Conservation (phyloP, 2,888 invertebrate genomes). For the Eledona agricola region DNA sequence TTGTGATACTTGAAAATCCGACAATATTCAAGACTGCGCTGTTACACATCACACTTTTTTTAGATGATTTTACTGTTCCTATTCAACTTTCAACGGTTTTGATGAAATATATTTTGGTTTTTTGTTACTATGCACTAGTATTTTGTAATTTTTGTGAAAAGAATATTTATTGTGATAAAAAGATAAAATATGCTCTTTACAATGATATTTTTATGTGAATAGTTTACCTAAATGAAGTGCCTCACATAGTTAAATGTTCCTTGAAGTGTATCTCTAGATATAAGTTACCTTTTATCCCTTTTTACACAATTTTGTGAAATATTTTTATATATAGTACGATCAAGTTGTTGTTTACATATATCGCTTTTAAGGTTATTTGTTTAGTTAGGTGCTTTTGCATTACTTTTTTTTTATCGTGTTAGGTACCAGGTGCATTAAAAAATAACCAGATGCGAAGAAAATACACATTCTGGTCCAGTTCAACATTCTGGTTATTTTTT, state of each 20-base stretch:
- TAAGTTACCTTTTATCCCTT: conserved; percentile 46
- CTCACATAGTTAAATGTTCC: conserved; percentile 53
- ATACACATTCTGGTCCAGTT: neutral
- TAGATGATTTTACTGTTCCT: conserved; percentile 31
- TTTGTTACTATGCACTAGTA: conserved; percentile 18
- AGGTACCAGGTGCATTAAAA: conserved; percentile 28
- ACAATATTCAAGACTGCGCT: conserved; percentile 39
- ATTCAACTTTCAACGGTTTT: conserved; percentile 22
- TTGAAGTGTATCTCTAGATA: conserved; percentile 43
- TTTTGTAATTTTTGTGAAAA: conserved; percentile 29
- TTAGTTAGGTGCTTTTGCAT: conserved; percentile 37
- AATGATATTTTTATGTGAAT: conserved; percentile 50
- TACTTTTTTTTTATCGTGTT: conserved; percentile 28
- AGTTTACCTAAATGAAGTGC: conserved; percentile 52
- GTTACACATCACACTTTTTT: conserved; percentile 28
- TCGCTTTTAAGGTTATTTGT: conserved; percentile 35
- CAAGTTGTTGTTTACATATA: conserved; percentile 33
- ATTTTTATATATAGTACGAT: conserved; percentile 33
- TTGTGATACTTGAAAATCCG: conserved; percentile 38
- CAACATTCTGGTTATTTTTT: conserved; percentile 8
- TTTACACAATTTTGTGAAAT: conserved; percentile 38
- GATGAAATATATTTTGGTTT: conserved; percentile 18
- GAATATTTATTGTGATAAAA: conserved; percentile 39
- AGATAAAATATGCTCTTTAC: conserved; percentile 36
- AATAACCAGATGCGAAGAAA: conserved; percentile 10